Evolutionary conservation across 2,113 vertebrate species (phyloP).

Genomic region (Anoura caudifer): DNA sequence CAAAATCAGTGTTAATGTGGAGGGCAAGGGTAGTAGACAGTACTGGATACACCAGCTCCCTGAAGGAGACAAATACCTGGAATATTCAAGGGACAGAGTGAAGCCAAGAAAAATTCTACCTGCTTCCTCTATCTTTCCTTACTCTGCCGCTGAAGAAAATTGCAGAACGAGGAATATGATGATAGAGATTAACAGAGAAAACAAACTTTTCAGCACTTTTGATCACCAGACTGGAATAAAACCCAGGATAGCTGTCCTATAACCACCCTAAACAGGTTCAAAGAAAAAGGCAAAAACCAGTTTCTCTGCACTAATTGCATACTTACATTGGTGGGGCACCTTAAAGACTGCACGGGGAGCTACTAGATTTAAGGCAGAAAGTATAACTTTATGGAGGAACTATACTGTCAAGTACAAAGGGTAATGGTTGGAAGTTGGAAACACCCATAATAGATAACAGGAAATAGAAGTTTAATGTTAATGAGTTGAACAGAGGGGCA

Average conservation of each 20-base stretch:
- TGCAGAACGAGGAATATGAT: neutral
- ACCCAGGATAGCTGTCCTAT: neutral
- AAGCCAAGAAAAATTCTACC: neutral
- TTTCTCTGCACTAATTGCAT: neutral
- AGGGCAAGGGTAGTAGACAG: neutral
- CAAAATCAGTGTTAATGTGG: neutral
- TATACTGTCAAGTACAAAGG: neutral
- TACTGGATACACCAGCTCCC: neutral
- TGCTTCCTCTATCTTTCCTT: neutral
- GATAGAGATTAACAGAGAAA: neutral
- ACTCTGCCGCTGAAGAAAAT: neutral
- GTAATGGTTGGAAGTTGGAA: conserved; percentile 6
- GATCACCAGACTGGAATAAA: neutral
- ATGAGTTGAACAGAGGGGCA: neutral
- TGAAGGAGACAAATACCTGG: neutral
- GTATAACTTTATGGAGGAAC: neutral
- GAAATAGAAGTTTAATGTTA: neutral
- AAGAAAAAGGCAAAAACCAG: neutral
- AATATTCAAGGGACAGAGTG: neutral
- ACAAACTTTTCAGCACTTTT: neutral
- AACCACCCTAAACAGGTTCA: neutral
- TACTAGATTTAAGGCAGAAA: neutral
- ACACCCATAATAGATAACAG: neutral
- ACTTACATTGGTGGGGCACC: neutral
- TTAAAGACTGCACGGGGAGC: neutral